Percentiles rank a stretch among this genome's conserved stretches.
Evolutionary conservation across 2,888 invertebrate genomes (phyloP).

Genomic region (Drosophila greeni): DNA sequence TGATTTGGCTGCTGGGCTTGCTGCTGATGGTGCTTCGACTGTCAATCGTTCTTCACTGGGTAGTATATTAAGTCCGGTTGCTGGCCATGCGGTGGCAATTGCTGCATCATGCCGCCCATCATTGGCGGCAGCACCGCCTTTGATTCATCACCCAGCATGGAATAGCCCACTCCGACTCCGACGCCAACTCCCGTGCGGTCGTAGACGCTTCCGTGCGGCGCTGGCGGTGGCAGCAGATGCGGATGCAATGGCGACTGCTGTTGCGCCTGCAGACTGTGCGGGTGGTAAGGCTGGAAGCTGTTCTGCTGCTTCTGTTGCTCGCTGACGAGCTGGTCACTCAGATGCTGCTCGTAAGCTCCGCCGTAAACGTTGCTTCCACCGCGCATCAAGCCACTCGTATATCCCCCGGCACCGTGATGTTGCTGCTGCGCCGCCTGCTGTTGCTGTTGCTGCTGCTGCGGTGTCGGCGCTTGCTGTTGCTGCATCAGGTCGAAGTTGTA

Average conservation of each 20-base stretch:
- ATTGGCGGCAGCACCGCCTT: slow-evolving; percentile 78
- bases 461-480: slow-evolving; percentile 46
- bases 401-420: slow-evolving; percentile 58
- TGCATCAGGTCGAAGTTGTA: slow-evolving; percentile 77
- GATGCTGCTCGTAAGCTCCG: slow-evolving; percentile 65
- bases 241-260: slow-evolving; percentile 64
- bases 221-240: slow-evolving; percentile 70
- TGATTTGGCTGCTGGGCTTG: slow-evolving; percentile 52
- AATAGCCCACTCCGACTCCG: slow-evolving; percentile 66
- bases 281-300: slow-evolving; percentile 76
- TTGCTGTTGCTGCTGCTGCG: slow-evolving; percentile 56
- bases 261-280: slow-evolving; percentile 50
- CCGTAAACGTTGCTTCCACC: slow-evolving; percentile 61
- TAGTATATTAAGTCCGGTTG: slow-evolving; percentile 78
- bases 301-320: slow-evolving; percentile 75
- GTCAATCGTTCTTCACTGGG: slow-evolving; percentile 78
- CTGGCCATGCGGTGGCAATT: slow-evolving; percentile 61
- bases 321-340: slow-evolving; percentile 56
- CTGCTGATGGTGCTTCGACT: slow-evolving; percentile 71
- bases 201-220: slow-evolving; percentile 71
- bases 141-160: slow-evolving; percentile 73
- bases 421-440: slow-evolving; percentile 59
- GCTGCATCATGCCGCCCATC: slow-evolving; percentile 77
- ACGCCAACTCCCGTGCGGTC: slow-evolving; percentile 66
- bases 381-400: slow-evolving; percentile 72